Evolutionary conservation across 2,888 invertebrate species (phyloP).

Genomic region (Thysanoteuthis rhombus): DNA sequence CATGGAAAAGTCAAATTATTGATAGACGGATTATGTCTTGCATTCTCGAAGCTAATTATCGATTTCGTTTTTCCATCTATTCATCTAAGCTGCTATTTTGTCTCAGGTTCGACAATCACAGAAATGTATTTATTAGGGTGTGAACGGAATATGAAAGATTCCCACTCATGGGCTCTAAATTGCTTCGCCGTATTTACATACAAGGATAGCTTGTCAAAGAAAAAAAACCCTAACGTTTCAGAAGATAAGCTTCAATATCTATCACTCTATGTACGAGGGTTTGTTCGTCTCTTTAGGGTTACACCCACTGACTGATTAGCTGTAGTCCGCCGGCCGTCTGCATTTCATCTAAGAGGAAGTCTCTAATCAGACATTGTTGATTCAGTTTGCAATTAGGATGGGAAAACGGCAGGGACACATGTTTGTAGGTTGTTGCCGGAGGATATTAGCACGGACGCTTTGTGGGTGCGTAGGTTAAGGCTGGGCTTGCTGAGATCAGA

Average conservation of each 20-base stretch:
- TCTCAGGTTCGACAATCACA: too few species aligned
- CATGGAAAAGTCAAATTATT: too few species aligned
- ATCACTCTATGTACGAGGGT: neutral
- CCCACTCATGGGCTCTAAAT: too few species aligned
- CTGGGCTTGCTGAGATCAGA: too few species aligned
- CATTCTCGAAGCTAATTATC: too few species aligned
- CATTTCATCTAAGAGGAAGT: neutral
- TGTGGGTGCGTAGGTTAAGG: too few species aligned
- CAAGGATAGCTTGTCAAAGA: neutral
- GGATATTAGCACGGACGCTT: neutral
- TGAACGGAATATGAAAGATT: too few species aligned
- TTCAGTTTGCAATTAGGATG: constrained; percentile 12
- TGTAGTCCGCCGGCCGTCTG: neutral
- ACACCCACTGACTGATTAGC: neutral
- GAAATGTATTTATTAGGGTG: too few species aligned
- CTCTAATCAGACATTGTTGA: constrained; percentile 12
- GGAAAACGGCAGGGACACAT: neutral
- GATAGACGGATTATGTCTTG: too few species aligned
- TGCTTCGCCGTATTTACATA: too few species aligned
- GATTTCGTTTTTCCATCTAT: too few species aligned
- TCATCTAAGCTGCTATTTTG: too few species aligned
- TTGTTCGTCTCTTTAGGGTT: neutral
- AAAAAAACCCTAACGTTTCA: neutral
- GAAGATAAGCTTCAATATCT: neutral
- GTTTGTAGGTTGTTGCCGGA: neutral